phyloP scores from a whole-genome alignment of 2,113 vertebrate species.

The Oryzias celebensis region DNA sequence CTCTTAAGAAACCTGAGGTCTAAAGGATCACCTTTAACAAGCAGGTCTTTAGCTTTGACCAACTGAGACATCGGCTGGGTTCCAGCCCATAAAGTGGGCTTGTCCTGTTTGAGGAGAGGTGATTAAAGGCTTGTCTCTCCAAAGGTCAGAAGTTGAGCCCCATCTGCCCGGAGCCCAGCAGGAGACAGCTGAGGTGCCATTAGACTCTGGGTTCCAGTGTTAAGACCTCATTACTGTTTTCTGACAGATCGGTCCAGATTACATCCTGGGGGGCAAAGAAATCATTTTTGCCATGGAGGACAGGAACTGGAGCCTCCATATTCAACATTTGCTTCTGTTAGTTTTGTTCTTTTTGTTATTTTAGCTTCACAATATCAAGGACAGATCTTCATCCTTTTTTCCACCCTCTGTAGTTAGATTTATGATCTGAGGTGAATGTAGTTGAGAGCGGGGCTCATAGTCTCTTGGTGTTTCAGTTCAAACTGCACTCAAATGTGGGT shows the following conservation, averaged over 20 bases:
- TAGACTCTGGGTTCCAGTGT: constrained; percentile 72
- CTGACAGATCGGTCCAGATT: constrained; percentile 73
- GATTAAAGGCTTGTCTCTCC: constrained; percentile 52
- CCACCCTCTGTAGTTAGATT: too few species aligned
- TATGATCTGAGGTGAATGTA: too few species aligned
- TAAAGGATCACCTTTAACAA: background rate
- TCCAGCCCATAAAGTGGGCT: constrained; percentile 10
- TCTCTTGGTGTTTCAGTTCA: too few species aligned
- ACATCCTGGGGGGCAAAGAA: constrained; percentile 53
- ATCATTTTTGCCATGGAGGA: constrained; percentile 35
- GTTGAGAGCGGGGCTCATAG: too few species aligned
- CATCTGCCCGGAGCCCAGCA: constrained; percentile 55
- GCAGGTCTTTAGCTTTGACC: background rate
- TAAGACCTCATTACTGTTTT: constrained; percentile 74
- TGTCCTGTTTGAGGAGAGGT: constrained; percentile 22
- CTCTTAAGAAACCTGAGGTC: background rate
- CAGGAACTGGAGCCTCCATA: constrained; percentile 36
- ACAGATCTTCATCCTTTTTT: too few species aligned
- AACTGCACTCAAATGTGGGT: too few species aligned
- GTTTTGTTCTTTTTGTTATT: background rate
- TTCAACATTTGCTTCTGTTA: background rate
- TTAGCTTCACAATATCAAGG: too few species aligned
- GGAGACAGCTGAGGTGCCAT: constrained; percentile 64
- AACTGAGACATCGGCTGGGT: constrained; percentile 5
- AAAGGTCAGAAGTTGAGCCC: constrained; percentile 62